phyloP scores from a whole-genome alignment of 1,140 invertebrate species.

The Coptotermes formosanus region DNA sequence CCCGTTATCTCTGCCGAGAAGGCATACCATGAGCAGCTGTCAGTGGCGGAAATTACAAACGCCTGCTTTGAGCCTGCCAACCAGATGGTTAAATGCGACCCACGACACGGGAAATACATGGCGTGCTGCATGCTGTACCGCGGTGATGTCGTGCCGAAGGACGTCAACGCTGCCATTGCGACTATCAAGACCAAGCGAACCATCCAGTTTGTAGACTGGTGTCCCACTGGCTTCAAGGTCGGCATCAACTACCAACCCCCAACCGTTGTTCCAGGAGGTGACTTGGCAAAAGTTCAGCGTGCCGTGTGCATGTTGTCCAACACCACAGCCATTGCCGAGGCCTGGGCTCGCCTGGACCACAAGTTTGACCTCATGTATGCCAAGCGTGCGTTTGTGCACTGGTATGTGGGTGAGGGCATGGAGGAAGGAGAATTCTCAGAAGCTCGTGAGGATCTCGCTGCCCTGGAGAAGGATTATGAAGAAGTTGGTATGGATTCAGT shows the following conservation, averaged over 20 bases:
- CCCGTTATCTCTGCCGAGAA: conserved; percentile 83
- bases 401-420: conserved; percentile 74
- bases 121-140: conserved; percentile 79
- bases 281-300: conserved; percentile 72
- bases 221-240: conserved; percentile 81
- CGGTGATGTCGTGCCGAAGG: conserved; percentile 59
- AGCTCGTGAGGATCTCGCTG: conserved; percentile 73
- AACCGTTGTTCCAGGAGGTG: conserved; percentile 78
- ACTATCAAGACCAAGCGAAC: conserved; percentile 81
- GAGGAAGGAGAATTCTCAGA: conserved; percentile 76
- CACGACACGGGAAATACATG: conserved; percentile 88
- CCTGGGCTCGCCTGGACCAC: conserved; percentile 74
- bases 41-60: conserved; percentile 84
- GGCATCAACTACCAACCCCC: conserved; percentile 80
- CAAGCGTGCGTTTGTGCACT: conserved; percentile 77
- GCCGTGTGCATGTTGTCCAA: conserved; percentile 78
- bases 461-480: conserved; percentile 68
- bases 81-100: conserved; percentile 93
- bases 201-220: conserved; percentile 90
- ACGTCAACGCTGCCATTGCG: conserved; percentile 80
- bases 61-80: conserved; percentile 87
- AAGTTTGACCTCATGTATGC: conserved; percentile 84
- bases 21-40: conserved; percentile 80
- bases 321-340: conserved; percentile 78
- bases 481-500: conserved; percentile 59